These are phyloP conservation scores for Pseudachorutes palmiensis DNA, from an alignment of 1,140 invertebrate species.

Conservation along the genomic window DNA sequence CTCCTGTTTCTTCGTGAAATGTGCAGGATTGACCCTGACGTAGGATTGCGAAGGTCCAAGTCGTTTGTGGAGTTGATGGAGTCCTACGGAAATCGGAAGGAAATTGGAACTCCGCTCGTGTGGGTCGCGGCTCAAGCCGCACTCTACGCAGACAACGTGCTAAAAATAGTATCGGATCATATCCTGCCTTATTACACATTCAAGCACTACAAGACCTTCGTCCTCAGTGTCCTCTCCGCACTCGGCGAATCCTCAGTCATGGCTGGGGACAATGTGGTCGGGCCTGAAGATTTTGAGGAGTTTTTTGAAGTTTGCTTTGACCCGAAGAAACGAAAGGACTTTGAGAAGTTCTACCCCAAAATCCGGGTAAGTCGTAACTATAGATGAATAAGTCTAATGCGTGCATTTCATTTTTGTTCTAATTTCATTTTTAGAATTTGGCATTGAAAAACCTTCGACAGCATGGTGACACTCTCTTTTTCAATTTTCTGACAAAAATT, in stretches of 20 bases:
- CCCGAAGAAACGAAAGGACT: conserved; percentile 33
- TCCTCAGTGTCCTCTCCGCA: conserved; percentile 21
- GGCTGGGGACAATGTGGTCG: conserved; percentile 24
- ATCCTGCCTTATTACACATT: conserved; percentile 34
- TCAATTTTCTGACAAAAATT: conserved; percentile 30
- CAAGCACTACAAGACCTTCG: conserved; percentile 37
- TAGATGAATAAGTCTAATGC: too few relatives aligned
- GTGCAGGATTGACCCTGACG: conserved; percentile 24
- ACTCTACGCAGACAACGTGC: conserved; percentile 25
- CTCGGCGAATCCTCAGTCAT: conserved; percentile 15
- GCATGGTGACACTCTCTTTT: conserved; percentile 27
- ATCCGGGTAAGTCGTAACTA: conserved; percentile 30
- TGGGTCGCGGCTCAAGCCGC: conserved; percentile 34
- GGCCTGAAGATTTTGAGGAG: conserved; percentile 35
- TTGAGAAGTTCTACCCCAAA: conserved; percentile 35
- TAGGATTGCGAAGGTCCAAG: conserved; percentile 23
- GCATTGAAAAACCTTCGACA: conserved; percentile 23
- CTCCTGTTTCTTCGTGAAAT: conserved; percentile 35
- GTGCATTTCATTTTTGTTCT: too few relatives aligned
- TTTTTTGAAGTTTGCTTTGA: conserved; percentile 36
- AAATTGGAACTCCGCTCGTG: conserved; percentile 29
- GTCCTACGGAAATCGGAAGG: conserved; percentile 36
- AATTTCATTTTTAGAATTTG: conserved; percentile 21
- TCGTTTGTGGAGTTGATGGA: conserved; percentile 33
- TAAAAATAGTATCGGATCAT: conserved; percentile 35